These are phyloP conservation scores for Drosophila athabasca DNA, from an alignment of 1,140 invertebrate genomes.

Conservation along the genomic window DNA sequence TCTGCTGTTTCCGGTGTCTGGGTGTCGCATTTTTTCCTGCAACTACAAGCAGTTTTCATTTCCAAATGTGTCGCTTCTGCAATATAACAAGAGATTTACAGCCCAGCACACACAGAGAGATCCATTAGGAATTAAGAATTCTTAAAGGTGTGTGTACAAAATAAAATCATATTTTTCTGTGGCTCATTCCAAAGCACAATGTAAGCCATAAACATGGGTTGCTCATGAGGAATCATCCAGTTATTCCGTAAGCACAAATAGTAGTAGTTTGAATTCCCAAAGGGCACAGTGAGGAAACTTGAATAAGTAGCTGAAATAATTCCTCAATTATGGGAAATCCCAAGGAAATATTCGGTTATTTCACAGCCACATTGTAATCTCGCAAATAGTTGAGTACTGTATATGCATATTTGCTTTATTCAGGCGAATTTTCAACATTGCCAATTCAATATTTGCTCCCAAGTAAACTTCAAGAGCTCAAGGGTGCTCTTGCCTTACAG, in stretches of 20 bases:
- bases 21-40: constrained; percentile 33
- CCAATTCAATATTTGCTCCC: too few relatives aligned
- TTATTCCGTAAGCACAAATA: too few relatives aligned
- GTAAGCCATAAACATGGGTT: constrained; percentile 5
- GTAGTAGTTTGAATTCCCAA: too few relatives aligned
- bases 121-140: constrained; percentile 13
- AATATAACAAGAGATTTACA: constrained; percentile 59
- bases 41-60: constrained; percentile 49
- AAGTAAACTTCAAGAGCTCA: constrained; percentile 24
- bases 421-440: too few relatives aligned
- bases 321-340: too few relatives aligned
- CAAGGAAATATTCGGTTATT: too few relatives aligned
- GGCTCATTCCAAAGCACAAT: constrained; percentile 24
- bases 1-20: constrained; percentile 22
- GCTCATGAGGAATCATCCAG: too few relatives aligned
- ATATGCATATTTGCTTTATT: too few relatives aligned
- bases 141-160: not conserved
- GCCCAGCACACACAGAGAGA: constrained; percentile 11
- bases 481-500: constrained; percentile 44
- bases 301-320: too few relatives aligned
- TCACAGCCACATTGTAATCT: too few relatives aligned
- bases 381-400: too few relatives aligned
- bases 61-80: constrained; percentile 49
- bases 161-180: constrained; percentile 13
- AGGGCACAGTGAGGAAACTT: too few relatives aligned